A percentile compares a stretch with the other conserved stretches of the same genome.
Evolutionary conservation across 2,888 invertebrate genomes (phyloP).

Genomic region (Selenia dentaria): DNA sequence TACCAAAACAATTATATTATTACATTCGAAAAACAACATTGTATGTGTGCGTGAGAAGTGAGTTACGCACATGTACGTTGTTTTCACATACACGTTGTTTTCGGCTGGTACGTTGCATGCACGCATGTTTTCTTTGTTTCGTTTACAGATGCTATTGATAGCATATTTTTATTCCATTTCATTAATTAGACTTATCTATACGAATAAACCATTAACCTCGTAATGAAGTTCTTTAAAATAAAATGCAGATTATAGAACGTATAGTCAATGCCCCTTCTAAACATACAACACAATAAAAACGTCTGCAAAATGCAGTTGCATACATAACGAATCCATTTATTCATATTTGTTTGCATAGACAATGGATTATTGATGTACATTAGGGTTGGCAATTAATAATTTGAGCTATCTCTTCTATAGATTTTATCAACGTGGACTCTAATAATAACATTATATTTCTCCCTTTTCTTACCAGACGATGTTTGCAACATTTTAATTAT

Average conservation of each 20-base stretch:
- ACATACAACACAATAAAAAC: conserved; percentile 43
- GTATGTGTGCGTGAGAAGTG: conserved; percentile 61
- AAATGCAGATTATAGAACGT: conserved; percentile 25
- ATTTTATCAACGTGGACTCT: too few species aligned
- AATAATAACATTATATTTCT: too few species aligned
- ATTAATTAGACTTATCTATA: conserved; percentile 25
- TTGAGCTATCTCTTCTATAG: too few species aligned
- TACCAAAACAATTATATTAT: conserved; percentile 58
- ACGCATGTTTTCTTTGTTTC: conserved; percentile 59
- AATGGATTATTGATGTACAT: conserved; percentile 65
- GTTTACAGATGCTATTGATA: conserved; percentile 57
- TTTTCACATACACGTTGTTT: conserved; percentile 30
- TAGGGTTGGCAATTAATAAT: conserved; percentile 28
- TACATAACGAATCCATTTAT: conserved; percentile 56
- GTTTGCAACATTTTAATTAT: too few species aligned
- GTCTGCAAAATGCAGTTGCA: conserved; percentile 52
- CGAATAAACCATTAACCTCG: conserved; percentile 19
- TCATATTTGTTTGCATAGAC: conserved; percentile 72
- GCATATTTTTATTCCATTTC: conserved; percentile 25
- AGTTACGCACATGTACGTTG: conserved; percentile 34
- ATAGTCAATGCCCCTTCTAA: conserved; percentile 10
- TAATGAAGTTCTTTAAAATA: conserved; percentile 24
- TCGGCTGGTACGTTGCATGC: conserved; percentile 49
- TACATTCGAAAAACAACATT: conserved; percentile 49
- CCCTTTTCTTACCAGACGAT: too few species aligned